Conservation (phyloP, 2,113 vertebrate genomes). For the Atrichornis clamosus region DNA sequence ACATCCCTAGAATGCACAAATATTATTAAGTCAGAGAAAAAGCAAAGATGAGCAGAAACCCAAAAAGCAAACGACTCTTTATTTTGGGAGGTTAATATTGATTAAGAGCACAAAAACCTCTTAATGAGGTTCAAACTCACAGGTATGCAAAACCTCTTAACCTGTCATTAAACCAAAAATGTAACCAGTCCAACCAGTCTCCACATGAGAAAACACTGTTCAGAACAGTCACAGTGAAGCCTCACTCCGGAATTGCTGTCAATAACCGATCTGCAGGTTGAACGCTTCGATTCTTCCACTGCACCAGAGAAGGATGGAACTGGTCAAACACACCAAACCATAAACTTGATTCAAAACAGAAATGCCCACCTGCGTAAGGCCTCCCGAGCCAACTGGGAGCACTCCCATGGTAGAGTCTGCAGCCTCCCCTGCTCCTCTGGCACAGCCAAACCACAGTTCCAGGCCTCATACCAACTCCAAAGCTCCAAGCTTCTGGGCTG, state of each 20-base stretch:
- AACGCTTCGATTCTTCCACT: neutral
- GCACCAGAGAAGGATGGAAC: neutral
- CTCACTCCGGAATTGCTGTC: neutral
- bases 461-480: neutral
- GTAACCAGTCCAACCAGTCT: neutral
- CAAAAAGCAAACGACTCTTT: neutral
- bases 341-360: neutral
- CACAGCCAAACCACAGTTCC: too few relatives aligned
- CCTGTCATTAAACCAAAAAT: neutral
- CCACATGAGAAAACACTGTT: neutral
- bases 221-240: neutral
- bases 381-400: neutral
- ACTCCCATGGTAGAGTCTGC: accelerated
- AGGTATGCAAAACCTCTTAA: neutral
- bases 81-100: neutral
- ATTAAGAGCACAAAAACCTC: neutral
- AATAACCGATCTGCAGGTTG: neutral
- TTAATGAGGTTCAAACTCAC: neutral
- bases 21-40: neutral
- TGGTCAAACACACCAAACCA: neutral
- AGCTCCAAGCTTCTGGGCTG: neutral
- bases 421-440: neutral
- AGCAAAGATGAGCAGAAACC: neutral
- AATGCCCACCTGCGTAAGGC: accelerated
- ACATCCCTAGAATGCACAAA: neutral